phyloP scores from a whole-genome alignment of 2,797 vertebrate genomes.

The Tachyglossus aculeatus region DNA sequence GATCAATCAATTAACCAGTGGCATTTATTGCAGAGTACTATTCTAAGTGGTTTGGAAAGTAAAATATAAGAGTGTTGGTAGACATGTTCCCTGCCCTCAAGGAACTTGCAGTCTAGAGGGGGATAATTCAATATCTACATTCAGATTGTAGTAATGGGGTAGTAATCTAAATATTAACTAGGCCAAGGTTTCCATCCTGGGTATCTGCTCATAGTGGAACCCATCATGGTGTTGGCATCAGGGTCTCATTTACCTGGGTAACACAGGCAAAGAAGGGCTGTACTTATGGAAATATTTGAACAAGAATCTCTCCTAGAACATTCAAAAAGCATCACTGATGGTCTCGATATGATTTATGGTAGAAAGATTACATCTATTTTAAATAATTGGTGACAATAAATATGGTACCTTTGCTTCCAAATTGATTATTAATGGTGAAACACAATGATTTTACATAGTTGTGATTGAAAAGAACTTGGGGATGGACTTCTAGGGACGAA shows the following conservation, averaged over 20 bases:
- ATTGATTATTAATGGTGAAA: constrained; percentile 5
- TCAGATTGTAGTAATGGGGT: background rate
- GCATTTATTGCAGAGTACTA: too few relatives aligned
- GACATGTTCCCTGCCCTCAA: too few relatives aligned
- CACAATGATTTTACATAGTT: constrained; percentile 13
- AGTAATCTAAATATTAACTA: background rate
- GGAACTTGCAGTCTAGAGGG: too few relatives aligned
- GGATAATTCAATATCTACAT: background rate
- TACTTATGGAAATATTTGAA: background rate
- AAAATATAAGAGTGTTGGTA: too few relatives aligned
- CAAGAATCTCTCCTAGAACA: background rate
- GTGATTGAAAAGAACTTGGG: background rate
- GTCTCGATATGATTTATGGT: background rate
- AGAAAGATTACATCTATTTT: constrained; percentile 15
- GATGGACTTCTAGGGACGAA: background rate
- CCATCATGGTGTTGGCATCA: background rate
- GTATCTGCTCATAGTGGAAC: background rate
- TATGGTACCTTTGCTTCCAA: constrained; percentile 12
- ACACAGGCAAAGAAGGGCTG: background rate
- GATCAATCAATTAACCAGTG: too few relatives aligned
- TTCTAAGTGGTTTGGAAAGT: too few relatives aligned
- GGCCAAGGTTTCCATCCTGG: background rate
- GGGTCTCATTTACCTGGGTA: background rate
- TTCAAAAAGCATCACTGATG: background rate
- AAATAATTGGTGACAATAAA: constrained; percentile 23